Conservation (phyloP, 2,797 vertebrate genomes). For the Pseudomugil gertrudae region DNA sequence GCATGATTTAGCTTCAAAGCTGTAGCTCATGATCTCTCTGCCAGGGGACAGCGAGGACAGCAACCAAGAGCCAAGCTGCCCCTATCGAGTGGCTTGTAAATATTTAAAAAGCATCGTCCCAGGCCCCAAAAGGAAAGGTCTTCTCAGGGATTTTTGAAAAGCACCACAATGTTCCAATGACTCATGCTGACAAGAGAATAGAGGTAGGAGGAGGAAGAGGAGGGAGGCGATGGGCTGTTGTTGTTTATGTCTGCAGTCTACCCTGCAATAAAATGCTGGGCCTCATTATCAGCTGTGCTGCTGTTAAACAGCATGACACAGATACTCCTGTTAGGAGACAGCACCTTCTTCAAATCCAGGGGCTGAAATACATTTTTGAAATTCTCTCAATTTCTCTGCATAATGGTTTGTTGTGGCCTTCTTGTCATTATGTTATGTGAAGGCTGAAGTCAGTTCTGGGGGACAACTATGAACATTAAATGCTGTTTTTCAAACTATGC, state of each 20-base stretch:
- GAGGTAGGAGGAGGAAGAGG: slow-evolving; percentile 19
- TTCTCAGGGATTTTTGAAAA: slow-evolving; percentile 74
- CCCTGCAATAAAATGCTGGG: slow-evolving; percentile 36
- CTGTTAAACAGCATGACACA: slow-evolving; percentile 48
- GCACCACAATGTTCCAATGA: slow-evolving; percentile 63
- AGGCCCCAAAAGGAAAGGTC: slow-evolving; percentile 70
- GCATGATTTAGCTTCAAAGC: slow-evolving; percentile 43
- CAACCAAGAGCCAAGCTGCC: slow-evolving; percentile 58
- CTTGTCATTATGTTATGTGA: slow-evolving; percentile 2
- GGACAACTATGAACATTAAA: slow-evolving; percentile 1
- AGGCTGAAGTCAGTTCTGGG: not conserved
- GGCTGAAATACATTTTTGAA: slow-evolving; percentile 38
- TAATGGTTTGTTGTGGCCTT: slow-evolving; percentile 7
- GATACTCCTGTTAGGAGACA: slow-evolving; percentile 21
- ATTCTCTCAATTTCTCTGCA: slow-evolving; percentile 25
- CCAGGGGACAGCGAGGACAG: slow-evolving; percentile 64
- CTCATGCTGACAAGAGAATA: slow-evolving; percentile 51
- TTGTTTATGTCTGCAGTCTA: slow-evolving; percentile 53
- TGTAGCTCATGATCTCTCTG: slow-evolving; percentile 30
- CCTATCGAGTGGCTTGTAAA: slow-evolving; percentile 83
- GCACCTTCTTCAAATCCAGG: slow-evolving; percentile 10
- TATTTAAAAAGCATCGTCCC: slow-evolving; percentile 79
- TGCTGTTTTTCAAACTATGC: not conserved
- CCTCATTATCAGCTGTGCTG: slow-evolving; percentile 40
- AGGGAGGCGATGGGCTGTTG: slow-evolving; percentile 37